Evolutionary conservation across 2,888 invertebrate species (phyloP).

Genomic region (Cantharis lateralis): DNA sequence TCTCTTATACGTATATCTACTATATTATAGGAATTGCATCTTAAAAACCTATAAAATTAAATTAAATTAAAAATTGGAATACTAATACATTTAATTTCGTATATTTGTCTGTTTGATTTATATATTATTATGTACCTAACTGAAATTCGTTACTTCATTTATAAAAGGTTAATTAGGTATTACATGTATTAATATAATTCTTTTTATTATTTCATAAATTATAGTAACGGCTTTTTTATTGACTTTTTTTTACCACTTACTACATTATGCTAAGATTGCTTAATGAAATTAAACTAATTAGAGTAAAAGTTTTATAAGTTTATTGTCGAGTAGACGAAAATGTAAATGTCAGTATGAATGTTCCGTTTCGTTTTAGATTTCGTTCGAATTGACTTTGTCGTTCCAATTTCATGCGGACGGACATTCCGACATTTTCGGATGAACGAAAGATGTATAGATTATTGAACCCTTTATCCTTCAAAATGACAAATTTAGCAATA

Average conservation of each 20-base stretch:
- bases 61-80: background rate
- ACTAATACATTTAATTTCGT: no score
- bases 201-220: background rate
- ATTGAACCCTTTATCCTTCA: background rate
- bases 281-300: background rate
- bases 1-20: no score
- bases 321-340: slow-evolving; percentile 2
- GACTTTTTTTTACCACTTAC: background rate
- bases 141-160: no score
- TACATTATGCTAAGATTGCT: background rate
- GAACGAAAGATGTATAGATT: slow-evolving; percentile 10
- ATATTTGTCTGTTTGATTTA: no score
- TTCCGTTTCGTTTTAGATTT: slow-evolving; percentile 19
- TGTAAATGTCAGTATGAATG: slow-evolving; percentile 24
- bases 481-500: background rate
- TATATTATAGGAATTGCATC: background rate
- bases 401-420: slow-evolving; percentile 27
- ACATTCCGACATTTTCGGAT: slow-evolving; percentile 22
- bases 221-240: background rate
- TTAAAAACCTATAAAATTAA: background rate
- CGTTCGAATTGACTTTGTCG: slow-evolving; percentile 23
- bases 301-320: background rate
- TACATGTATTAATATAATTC: no score
- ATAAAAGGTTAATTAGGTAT: no score
- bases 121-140: no score